Evolutionary conservation across 1,140 invertebrate species (phyloP), one percentile per base, ranked within the genome.

Genomic region (Neodiprion fabricii): DNA sequence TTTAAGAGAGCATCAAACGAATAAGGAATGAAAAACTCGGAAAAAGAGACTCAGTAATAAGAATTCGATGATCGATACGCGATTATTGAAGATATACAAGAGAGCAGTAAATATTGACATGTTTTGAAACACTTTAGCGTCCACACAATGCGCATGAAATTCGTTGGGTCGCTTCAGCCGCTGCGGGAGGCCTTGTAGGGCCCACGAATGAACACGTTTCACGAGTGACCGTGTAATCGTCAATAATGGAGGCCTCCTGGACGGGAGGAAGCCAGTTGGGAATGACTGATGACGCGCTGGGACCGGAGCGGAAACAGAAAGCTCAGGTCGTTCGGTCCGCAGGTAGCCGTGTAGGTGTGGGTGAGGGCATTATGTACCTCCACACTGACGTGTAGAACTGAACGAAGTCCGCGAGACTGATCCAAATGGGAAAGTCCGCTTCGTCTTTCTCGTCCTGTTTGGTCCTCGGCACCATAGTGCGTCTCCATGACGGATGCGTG

Each of bases 191-290:
- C 10, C 17, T 69, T 69, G 40, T 69, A 47, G 67, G 67, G 67
- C 53, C 53, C 53, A 61, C 48, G 65, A 67, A 70, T 71, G 69
- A 67, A 48, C 70, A 74, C 79, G 81, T 87, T 86, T 83, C 83
- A 86, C 80, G 85, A 85, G 85, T 84, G 82, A 87, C 81, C 84
- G 79, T 86, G 85, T 88, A 87, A 87, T 87, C 83, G 86, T 82
- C 84, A 87, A 87, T 86, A 88, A 87, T 87, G 78, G 84, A 71
- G 74, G 76, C 72, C 82, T 82, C 81, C 84, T 75, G 82, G 77
- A 78, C 76, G 76, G 79, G 78, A 78, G 77, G 78, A 85, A 85
- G 81, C 80, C 78, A 77, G 80, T 73, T 49, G 70, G 72, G 82
- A 81, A 85, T 87, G 86, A 87, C 84, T 85, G 86, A 87, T 87